Percentiles rank a stretch among this genome's conserved stretches.
Conservation (phyloP, 2,113 vertebrate species). For the Sorex fumeus region DNA sequence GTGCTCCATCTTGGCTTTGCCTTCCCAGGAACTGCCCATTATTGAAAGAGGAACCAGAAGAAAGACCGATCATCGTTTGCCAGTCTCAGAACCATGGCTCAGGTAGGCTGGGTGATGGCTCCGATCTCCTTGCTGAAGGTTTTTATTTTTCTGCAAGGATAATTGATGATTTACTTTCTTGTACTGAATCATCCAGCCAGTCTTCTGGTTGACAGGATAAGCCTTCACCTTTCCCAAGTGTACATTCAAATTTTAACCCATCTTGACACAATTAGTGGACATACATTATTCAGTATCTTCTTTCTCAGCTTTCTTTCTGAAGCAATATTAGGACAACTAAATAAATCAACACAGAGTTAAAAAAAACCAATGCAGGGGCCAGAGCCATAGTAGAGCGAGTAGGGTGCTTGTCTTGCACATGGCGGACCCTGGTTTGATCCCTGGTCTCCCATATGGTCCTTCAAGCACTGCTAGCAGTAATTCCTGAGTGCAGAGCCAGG, state of each 20-base stretch:
- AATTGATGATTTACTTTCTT: constrained; percentile 23
- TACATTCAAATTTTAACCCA: constrained; percentile 27
- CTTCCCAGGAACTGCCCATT: constrained; percentile 61
- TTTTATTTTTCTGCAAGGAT: neutral
- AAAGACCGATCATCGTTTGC: constrained; percentile 50
- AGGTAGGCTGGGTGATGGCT: constrained; percentile 72
- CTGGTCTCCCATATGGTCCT: too few relatives aligned
- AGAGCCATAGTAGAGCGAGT: too few relatives aligned
- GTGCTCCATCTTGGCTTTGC: constrained; percentile 47
- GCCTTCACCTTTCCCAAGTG: neutral
- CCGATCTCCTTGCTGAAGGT: neutral
- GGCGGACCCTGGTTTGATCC: too few relatives aligned
- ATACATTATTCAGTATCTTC: neutral
- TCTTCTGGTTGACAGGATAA: constrained; percentile 8
- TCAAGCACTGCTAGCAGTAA: too few relatives aligned
- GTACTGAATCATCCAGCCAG: neutral
- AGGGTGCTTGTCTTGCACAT: too few relatives aligned
- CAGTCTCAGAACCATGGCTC: constrained; percentile 75
- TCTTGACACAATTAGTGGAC: neutral
- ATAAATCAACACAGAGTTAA: neutral
- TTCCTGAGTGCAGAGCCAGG: too few relatives aligned
- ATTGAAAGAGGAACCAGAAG: constrained; percentile 56
- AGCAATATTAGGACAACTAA: constrained; percentile 19
- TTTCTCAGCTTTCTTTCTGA: constrained; percentile 50
- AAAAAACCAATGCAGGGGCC: too few relatives aligned